A percentile compares a stretch with the other conserved stretches of the same genome.
These are phyloP conservation scores for Callithrix jacchus DNA, from an alignment of 2,113 vertebrate genomes.

Conservation along the genomic window DNA sequence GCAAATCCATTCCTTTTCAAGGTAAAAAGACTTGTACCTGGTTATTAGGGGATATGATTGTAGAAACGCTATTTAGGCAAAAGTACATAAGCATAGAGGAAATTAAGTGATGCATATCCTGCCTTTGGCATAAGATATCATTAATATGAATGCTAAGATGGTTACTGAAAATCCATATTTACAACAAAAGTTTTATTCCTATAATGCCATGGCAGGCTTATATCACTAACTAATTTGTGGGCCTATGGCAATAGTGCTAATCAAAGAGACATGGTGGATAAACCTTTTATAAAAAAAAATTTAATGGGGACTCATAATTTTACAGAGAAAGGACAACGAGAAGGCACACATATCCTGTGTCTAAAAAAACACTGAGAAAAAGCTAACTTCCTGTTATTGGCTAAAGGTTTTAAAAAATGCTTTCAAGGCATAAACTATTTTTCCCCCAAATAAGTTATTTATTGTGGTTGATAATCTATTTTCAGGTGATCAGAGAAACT, in stretches of 20 bases:
- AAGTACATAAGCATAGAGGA: neutral
- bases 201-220: neutral
- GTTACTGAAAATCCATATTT: neutral
- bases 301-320: neutral
- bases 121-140: neutral
- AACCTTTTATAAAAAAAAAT: neutral
- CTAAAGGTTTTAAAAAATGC: neutral
- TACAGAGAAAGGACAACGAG: neutral
- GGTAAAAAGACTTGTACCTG: neutral
- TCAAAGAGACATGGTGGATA: neutral
- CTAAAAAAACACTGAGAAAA: neutral
- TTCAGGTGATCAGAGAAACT: slow-evolving; percentile 43
- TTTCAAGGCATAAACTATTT: neutral
- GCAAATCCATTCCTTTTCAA: neutral
- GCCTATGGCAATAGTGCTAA: neutral
- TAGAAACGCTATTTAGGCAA: neutral
- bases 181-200: neutral
- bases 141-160: neutral
- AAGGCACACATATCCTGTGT: neutral
- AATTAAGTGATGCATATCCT: neutral
- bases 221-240: neutral
- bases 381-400: neutral
- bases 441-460: slow-evolving; percentile 26
- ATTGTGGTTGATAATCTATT: slow-evolving; percentile 12
- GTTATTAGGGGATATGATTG: neutral